Percentiles rank a stretch among this genome's conserved stretches.
These are phyloP conservation scores for Homalodisca vitripennis DNA, from an alignment of 1,140 invertebrate species.

Conservation along the genomic window DNA sequence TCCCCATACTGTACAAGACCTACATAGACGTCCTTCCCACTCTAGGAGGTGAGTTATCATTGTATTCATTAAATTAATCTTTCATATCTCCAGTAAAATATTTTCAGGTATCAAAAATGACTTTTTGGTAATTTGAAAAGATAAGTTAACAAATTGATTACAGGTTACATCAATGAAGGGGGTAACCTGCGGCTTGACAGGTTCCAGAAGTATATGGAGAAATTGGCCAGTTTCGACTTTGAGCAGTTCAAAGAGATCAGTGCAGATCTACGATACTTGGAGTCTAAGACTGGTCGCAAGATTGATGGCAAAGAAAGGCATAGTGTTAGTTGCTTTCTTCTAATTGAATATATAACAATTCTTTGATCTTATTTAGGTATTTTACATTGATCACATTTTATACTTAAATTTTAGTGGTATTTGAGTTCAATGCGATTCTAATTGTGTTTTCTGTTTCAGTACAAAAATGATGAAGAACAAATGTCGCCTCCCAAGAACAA, in stretches of 20 bases:
- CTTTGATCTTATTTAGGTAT: too few relatives aligned
- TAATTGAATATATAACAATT: too few relatives aligned
- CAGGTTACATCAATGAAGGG: conserved; percentile 90
- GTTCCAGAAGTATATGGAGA: conserved; percentile 85
- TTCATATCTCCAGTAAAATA: too few relatives aligned
- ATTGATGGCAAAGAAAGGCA: neutral
- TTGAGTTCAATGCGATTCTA: too few relatives aligned
- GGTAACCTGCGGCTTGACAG: conserved; percentile 80
- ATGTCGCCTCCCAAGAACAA: conserved; percentile 36
- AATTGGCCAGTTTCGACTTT: conserved; percentile 74
- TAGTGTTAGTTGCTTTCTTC: neutral
- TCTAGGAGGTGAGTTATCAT: conserved; percentile 72
- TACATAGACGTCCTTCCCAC: conserved; percentile 86
- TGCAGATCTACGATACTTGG: conserved; percentile 84
- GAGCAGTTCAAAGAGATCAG: conserved; percentile 82
- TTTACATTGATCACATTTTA: too few relatives aligned
- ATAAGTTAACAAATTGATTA: too few relatives aligned
- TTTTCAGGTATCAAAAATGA: too few relatives aligned
- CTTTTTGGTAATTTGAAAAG: too few relatives aligned
- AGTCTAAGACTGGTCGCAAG: conserved; percentile 63
- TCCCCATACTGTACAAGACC: conserved; percentile 81
- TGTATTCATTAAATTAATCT: too few relatives aligned
- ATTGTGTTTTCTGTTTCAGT: neutral
- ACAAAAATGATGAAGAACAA: neutral
- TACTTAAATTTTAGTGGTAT: too few relatives aligned